phyloP scores from a whole-genome alignment of 2,113 vertebrate genomes.

The Mixornis gularis region DNA sequence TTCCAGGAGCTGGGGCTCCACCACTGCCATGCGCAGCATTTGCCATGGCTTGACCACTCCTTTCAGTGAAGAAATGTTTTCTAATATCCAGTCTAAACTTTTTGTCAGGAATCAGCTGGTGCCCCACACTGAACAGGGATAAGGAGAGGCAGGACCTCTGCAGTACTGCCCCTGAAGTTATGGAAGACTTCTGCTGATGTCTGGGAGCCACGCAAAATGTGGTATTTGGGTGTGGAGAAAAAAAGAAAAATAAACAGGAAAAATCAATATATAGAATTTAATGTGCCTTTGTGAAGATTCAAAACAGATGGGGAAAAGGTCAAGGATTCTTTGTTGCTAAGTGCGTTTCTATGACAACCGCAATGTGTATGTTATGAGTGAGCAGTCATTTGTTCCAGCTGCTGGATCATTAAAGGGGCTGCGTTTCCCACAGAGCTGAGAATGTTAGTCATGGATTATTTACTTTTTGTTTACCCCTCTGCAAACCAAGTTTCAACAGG shows the following conservation, averaged over 20 bases:
- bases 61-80: background rate
- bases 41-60: background rate
- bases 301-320: constrained; percentile 77
- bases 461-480: constrained; percentile 24
- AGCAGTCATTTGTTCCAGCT: constrained; percentile 69
- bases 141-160: background rate
- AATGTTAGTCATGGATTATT: constrained; percentile 1
- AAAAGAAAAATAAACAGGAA: background rate
- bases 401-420: constrained; percentile 63
- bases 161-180: background rate
- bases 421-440: background rate
- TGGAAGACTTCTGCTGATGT: background rate
- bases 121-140: background rate
- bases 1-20: background rate
- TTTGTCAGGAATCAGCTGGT: background rate
- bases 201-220: background rate
- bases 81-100: background rate
- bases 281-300: constrained; percentile 69
- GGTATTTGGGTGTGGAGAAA: background rate
- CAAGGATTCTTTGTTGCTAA: constrained; percentile 77
- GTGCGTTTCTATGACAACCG: constrained; percentile 73
- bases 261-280: constrained; percentile 70
- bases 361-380: constrained; percentile 60
- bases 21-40: background rate
- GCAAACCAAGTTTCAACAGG: background rate